Evolutionary conservation across 1,140 invertebrate genomes (phyloP), one percentile per base, ranked within the genome.

Genomic region (Drosophila ohnishii): DNA sequence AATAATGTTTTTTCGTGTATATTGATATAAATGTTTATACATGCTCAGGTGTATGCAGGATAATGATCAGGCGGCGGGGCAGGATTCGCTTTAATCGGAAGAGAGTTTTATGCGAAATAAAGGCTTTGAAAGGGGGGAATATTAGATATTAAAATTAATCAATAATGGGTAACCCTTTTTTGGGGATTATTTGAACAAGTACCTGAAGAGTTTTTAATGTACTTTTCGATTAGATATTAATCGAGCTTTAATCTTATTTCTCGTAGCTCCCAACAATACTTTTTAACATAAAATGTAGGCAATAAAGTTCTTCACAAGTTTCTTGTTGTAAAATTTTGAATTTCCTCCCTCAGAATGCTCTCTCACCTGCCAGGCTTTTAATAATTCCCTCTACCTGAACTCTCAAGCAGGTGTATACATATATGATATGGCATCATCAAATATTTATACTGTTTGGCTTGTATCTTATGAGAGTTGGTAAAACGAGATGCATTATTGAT

Each of bases 11-110:
- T 71, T 58, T 58, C 79, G 44, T 65, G 82, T 75, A 72, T 85
- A 85, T 85, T 85, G 82, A 85, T 78, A 85, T 85, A 85, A 85
- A 85, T 80, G 84, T 35, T 78, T 71, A 48, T 83, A 39, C 60
- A 77, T 71, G 57, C 30, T 7, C 53, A 50, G 51, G 62, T 57
- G 48, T 47, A 35, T 34, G 67, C 44, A 35, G 66, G 13, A 25
- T 63, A 48, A 45, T 51, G 19, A 62, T 60, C n/a, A 22, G 25
- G 30, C 2, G 14, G 19, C 5, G 44, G 19, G 22, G 22, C 25
- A 32, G n/a, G 14, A 16, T 10, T 22, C 14, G 16, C 13, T 30
- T 51, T 44, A 69, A 30, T 35, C 30, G 22, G 9, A 35, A 25
- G n/a, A 10, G n/a, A 61, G 22, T 61, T 61, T 62, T 57, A 64